Conservation (phyloP, 2,113 vertebrate species). For the Tiliqua scincoides region DNA sequence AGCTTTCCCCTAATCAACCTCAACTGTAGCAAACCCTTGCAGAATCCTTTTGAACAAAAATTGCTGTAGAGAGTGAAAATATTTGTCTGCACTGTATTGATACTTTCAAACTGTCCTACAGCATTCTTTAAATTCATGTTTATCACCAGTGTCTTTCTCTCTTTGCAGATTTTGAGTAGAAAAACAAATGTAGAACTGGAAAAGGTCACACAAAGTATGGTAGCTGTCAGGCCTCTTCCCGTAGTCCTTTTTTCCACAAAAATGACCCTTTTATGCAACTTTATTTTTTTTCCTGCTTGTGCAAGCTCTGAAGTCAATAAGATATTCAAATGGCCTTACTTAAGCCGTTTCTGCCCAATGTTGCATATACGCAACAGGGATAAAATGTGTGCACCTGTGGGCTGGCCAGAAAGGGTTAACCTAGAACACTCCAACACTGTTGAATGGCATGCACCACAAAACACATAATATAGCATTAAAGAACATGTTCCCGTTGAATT, state of each 20-base stretch:
- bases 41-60: not conserved
- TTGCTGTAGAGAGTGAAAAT: too few species aligned
- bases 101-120: not conserved
- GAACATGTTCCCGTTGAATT: not conserved
- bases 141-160: too few species aligned
- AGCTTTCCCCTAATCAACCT: not conserved
- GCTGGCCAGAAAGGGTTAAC: too few species aligned
- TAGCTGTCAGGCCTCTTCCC: not conserved
- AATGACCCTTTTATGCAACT: not conserved
- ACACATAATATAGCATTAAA: not conserved
- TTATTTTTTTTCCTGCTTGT: not conserved
- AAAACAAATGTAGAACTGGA: not conserved
- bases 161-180: not conserved
- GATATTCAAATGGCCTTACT: not conserved
- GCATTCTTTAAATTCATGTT: not conserved
- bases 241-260: not conserved
- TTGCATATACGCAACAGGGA: too few species aligned
- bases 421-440: not conserved
- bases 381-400: too few species aligned
- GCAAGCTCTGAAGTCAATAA: not conserved
- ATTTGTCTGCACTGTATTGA: too few species aligned
- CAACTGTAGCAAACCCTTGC: not conserved
- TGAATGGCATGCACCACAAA: not conserved
- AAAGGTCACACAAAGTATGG: not conserved
- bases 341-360: too few species aligned